phyloP scores from a whole-genome alignment of 2,888 invertebrate genomes.

The Lithosia quadra region DNA sequence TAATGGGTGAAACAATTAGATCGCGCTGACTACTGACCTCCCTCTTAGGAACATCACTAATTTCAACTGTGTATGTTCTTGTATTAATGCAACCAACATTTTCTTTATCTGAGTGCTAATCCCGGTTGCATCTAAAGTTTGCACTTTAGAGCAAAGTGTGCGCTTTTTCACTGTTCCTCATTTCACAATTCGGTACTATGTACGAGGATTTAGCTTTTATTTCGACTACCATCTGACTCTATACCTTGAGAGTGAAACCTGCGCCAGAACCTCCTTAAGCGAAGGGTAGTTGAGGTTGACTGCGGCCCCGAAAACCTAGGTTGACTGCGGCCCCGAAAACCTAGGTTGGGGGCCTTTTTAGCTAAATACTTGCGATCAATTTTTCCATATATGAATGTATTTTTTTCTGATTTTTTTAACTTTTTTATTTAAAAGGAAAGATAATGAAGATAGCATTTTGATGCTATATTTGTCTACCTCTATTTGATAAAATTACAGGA shows the following conservation, averaged over 20 bases:
- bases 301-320: no score
- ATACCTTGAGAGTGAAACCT: no score
- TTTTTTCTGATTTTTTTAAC: neutral
- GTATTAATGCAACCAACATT: neutral
- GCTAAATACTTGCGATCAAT: no score
- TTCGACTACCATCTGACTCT: no score
- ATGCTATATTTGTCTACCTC: neutral
- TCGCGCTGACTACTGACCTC: neutral
- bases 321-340: no score
- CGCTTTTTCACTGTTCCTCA: neutral
- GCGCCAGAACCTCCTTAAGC: no score
- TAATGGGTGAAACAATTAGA: neutral
- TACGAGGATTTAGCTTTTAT: no score
- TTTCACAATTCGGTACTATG: no score
- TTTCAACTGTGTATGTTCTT: neutral
- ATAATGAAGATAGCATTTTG: neutral
- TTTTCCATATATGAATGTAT: neutral
- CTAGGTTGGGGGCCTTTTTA: no score
- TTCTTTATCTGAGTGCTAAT: no score
- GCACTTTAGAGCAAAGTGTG: neutral
- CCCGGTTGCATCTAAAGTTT: neutral
- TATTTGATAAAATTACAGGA: neutral
- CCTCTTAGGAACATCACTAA: no score
- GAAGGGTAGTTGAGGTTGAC: no score
- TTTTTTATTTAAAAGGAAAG: neutral